Base-by-base conservation (phyloP, 2,113 vertebrate species). In the Philantomba maxwellii region DNA sequence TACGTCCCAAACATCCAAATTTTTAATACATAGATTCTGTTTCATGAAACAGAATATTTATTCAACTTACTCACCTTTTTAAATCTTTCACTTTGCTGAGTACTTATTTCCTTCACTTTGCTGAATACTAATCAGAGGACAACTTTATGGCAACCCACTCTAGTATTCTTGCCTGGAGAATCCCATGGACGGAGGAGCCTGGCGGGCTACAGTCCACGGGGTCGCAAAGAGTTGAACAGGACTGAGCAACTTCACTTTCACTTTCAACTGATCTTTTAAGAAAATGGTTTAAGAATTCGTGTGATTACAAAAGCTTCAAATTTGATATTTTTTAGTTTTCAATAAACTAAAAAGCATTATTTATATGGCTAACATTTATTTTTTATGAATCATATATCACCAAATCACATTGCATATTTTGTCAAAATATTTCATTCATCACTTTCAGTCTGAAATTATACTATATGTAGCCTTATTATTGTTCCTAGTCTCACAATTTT, bases 11-110 rank as follows among this genome's bases (percentile, higher is more conserved):
- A 2, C 2, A 47, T 10, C 14, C 10, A 7, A 2, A 9, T 7
- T 45, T 5, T 6, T 26, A 7, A 1, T 12, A n/a, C 6, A 21
- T 0, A 16, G 12, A 9, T 11, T 11, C 39, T 2, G 0, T 28
- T 39, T 55, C 12, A 13, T 2, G n/a, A 39, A 7, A 33, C 1
- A 28, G 17, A 80, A 26, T 5, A 30, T 7, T 2, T 7, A 12
- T 19, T 84, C 12, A 12, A 5, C 16, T 90, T 57, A 62, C 4
- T 15, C 8, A 17, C 7, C 10, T 47, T 64, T 33, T 0, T 6
- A 47, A 90, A 6, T 8, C 15, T 0, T 60, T 64, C 23, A 13
- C 33, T n/a, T 64, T 64, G 7, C 62, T 64, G 30, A 64, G 33
- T 17, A n/a, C 15, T 64, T 26, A 51, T 19, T 45, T 78, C 47